Conservation (phyloP, 2,113 vertebrate genomes). For the Camelus dromedarius region DNA sequence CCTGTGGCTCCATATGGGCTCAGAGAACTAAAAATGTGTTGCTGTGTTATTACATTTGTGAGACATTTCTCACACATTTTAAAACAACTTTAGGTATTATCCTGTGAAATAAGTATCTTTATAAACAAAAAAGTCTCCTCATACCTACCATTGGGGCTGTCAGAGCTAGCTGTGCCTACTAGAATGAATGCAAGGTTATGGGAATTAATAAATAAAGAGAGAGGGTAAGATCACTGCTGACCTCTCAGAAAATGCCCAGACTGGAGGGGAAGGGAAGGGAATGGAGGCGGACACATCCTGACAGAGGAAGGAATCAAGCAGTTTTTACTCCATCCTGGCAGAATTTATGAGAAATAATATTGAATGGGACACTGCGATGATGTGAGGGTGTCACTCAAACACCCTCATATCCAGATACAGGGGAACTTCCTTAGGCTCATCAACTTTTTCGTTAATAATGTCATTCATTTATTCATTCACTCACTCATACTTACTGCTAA, state of each 20-base stretch:
- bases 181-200: background rate
- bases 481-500: background rate
- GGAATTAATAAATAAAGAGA: background rate
- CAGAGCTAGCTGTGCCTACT: background rate
- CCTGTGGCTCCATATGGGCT: background rate
- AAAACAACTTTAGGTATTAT: background rate
- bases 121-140: background rate
- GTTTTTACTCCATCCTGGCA: background rate
- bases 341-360: background rate
- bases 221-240: background rate
- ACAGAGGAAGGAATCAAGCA: background rate
- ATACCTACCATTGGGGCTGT: background rate
- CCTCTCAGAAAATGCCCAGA: background rate
- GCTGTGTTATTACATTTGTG: background rate
- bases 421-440: background rate
- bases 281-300: background rate
- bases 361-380: background rate
- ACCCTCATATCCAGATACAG: background rate
- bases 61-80: background rate
- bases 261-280: accelerated
- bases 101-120: background rate
- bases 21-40: background rate
- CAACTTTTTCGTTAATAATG: background rate
- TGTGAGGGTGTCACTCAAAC: background rate
- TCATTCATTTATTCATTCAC: background rate